Conservation (phyloP, 2,888 invertebrate genomes). For the Tethea ocularis region DNA sequence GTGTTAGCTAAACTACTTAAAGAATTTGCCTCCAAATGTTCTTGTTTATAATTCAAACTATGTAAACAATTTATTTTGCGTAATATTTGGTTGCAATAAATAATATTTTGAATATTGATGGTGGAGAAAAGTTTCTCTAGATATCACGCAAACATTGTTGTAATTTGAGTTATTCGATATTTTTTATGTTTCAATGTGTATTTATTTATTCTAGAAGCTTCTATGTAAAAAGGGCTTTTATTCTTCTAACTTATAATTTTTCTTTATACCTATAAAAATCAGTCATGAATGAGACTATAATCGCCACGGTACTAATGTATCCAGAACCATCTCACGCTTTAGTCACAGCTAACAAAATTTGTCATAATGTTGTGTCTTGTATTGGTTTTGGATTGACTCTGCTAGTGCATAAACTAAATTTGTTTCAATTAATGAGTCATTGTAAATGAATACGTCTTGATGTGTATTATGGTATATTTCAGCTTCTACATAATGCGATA, state of each 20-base stretch:
- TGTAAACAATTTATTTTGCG: neutral
- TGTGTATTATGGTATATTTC: conserved; percentile 81
- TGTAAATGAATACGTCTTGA: conserved; percentile 57
- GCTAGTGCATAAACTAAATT: conserved; percentile 56
- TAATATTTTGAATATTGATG: neutral
- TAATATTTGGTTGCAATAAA: neutral
- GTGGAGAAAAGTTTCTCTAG: neutral
- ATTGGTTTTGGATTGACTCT: conserved; percentile 79
- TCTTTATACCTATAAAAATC: conserved; percentile 15
- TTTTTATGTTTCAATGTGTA: neutral
- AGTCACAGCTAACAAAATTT: conserved; percentile 82
- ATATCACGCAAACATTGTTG: neutral
- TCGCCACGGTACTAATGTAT: conserved; percentile 65
- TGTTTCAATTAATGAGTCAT: conserved; percentile 32
- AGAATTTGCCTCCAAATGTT: too few relatives aligned
- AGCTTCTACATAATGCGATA: conserved; percentile 81
- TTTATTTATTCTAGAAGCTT: conserved; percentile 8
- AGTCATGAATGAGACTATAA: conserved; percentile 28
- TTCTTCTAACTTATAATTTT: conserved; percentile 30
- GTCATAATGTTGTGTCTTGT: conserved; percentile 82
- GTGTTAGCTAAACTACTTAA: neutral
- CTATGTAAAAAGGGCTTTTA: conserved; percentile 28
- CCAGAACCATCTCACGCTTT: conserved; percentile 77
- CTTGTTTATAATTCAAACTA: neutral
- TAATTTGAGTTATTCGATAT: neutral